Conservation (phyloP, 2,113 vertebrate genomes). For the Stomatorhinus ivindoensis region DNA sequence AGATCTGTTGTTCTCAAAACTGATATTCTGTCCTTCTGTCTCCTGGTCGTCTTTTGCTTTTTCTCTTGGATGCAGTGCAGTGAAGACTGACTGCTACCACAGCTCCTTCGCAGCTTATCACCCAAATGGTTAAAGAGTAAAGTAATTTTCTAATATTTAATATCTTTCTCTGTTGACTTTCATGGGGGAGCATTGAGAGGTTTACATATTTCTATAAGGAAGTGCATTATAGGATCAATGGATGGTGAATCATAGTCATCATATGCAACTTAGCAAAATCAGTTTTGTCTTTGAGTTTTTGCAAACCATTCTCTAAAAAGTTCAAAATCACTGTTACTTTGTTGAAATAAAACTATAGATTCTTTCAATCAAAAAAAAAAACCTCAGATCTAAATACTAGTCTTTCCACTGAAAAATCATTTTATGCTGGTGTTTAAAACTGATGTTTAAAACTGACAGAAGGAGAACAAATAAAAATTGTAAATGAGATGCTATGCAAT, state of each 20-base stretch:
- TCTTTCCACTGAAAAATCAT: not conserved
- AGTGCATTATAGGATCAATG: not conserved
- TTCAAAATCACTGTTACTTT: not conserved
- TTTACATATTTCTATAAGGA: not conserved
- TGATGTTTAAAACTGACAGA: not conserved
- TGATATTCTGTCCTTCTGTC: conserved; percentile 14
- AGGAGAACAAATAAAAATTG: not conserved
- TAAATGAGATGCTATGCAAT: not conserved
- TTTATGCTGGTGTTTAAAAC: not conserved
- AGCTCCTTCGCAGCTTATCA: not conserved
- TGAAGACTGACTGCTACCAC: not conserved
- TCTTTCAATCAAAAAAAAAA: not conserved
- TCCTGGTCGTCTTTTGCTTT: not conserved
- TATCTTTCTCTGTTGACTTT: not conserved
- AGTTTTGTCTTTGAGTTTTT: not conserved
- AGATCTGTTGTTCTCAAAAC: not conserved
- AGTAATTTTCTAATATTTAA: not conserved
- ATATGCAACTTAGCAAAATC: not conserved
- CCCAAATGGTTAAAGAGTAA: not conserved
- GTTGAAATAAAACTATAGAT: not conserved
- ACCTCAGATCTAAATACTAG: not conserved
- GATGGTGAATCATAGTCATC: not conserved
- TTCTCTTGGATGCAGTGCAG: not conserved
- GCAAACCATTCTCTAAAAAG: not conserved
- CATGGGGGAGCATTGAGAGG: not conserved